phyloP scores from a whole-genome alignment of 2,888 invertebrate genomes.

The Machimus atricapillus region DNA sequence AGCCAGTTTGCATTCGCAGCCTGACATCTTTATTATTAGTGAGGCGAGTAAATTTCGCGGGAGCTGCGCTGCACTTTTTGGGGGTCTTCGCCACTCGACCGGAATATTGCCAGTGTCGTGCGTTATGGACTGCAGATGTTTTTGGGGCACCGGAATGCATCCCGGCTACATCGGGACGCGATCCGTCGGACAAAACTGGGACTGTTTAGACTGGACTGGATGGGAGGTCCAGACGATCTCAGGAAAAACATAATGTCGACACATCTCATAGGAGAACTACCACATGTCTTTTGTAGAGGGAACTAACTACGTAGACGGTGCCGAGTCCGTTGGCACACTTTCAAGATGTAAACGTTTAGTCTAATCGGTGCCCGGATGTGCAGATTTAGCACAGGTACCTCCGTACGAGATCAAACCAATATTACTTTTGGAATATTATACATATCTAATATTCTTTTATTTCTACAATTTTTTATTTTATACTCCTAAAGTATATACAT shows the following conservation, averaged over 20 bases:
- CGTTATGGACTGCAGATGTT: not conserved
- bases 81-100: not conserved
- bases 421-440: no score
- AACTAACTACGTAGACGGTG: not conserved
- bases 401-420: not conserved
- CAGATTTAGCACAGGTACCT: not conserved
- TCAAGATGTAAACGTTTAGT: not conserved
- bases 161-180: not conserved
- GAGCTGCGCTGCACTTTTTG: not conserved
- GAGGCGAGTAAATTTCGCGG: constrained; percentile 10
- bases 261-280: not conserved
- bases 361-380: not conserved
- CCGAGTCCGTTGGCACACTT: not conserved
- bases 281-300: not conserved
- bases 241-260: not conserved
- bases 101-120: not conserved
- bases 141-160: not conserved
- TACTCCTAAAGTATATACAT: no score
- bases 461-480: not conserved
- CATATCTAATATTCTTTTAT: not conserved
- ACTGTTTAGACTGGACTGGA: not conserved
- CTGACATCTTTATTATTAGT: constrained; percentile 11
- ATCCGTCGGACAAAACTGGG: not conserved
- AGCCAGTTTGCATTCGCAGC: not conserved
- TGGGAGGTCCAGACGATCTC: not conserved